Evolutionary conservation across 1,140 invertebrate genomes (phyloP).

Genomic region (Steinernema khuongi): DNA sequence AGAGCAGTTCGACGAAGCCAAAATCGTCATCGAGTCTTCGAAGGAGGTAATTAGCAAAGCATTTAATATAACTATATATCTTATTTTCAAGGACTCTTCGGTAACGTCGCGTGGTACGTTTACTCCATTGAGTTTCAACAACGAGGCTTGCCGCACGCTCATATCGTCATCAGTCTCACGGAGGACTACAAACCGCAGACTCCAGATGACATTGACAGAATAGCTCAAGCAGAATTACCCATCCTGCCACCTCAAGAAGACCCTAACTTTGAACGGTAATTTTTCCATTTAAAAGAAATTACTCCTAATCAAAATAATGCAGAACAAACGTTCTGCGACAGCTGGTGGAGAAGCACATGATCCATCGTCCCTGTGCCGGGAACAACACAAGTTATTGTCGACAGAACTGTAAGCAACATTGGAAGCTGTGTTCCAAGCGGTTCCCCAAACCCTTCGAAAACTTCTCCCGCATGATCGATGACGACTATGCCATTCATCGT

Average conservation of each 20-base stretch:
- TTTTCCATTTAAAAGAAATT: not conserved
- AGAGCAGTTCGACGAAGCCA: not conserved
- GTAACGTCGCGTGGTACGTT: slow-evolving; percentile 37
- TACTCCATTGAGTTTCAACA: slow-evolving; percentile 63
- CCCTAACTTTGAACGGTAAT: not conserved
- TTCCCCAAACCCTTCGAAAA: too few species aligned
- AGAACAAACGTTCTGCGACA: slow-evolving; percentile 20
- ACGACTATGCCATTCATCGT: too few species aligned
- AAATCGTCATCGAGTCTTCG: not conserved
- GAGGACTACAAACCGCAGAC: slow-evolving; percentile 48
- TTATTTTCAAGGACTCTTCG: slow-evolving; percentile 39
- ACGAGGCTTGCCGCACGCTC: slow-evolving; percentile 62
- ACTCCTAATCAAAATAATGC: slow-evolving; percentile 45
- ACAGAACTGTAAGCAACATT: not conserved
- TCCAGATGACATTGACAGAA: slow-evolving; percentile 60
- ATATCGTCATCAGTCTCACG: slow-evolving; percentile 60
- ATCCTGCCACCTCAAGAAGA: not conserved
- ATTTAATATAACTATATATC: not conserved
- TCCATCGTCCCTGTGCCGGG: not conserved
- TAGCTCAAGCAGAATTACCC: slow-evolving; percentile 65
- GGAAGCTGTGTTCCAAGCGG: too few species aligned
- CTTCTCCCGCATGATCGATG: too few species aligned
- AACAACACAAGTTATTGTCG: not conserved
- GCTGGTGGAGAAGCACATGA: not conserved
- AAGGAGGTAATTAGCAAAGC: not conserved